phyloP scores from a whole-genome alignment of 1,140 invertebrate species.

The Lordiphosa clarofinis region DNA sequence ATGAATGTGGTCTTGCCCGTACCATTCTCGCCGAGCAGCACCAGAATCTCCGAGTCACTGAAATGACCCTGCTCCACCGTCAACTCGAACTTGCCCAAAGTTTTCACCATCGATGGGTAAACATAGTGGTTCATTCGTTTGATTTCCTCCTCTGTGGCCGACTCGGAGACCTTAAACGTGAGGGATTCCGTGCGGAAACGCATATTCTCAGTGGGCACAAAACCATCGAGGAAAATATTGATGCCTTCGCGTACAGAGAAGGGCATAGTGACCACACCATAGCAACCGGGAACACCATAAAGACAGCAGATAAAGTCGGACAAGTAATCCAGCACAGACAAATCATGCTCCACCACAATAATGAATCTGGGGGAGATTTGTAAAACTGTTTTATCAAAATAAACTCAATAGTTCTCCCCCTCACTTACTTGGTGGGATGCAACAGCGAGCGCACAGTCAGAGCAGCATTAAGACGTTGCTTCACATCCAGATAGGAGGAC shows the following conservation, averaged over 20 bases:
- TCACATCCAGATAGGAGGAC: slow-evolving; percentile 99
- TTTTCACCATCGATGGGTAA: slow-evolving; percentile 93
- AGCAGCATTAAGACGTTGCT: slow-evolving; percentile 98
- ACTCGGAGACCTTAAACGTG: slow-evolving; percentile 98
- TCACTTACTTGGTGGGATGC: slow-evolving; percentile 89
- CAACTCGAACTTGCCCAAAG: slow-evolving; percentile 92
- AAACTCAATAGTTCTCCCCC: accelerated
- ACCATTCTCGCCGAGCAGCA: slow-evolving; percentile 99
- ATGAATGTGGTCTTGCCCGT: slow-evolving; percentile 99
- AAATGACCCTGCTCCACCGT: slow-evolving; percentile 94
- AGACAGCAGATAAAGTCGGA: slow-evolving; percentile 99
- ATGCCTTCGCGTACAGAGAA: slow-evolving; percentile 99
- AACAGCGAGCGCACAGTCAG: slow-evolving; percentile 95
- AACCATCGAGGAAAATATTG: slow-evolving; percentile 99
- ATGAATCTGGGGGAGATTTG: slow-evolving; percentile 87
- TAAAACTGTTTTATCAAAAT: not conserved
- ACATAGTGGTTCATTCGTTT: slow-evolving; percentile 98
- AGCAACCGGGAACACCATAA: slow-evolving; percentile 98
- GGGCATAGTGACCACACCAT: slow-evolving; percentile 99
- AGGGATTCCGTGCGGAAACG: slow-evolving; percentile 97
- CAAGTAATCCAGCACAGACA: slow-evolving; percentile 98
- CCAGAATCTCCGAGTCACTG: slow-evolving; percentile 99
- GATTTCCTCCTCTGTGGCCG: slow-evolving; percentile 96
- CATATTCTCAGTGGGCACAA: slow-evolving; percentile 99
- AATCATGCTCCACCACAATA: slow-evolving; percentile 99